Evolutionary conservation across 2,797 vertebrate species (phyloP).

Genomic region (Erethizon dorsatum): DNA sequence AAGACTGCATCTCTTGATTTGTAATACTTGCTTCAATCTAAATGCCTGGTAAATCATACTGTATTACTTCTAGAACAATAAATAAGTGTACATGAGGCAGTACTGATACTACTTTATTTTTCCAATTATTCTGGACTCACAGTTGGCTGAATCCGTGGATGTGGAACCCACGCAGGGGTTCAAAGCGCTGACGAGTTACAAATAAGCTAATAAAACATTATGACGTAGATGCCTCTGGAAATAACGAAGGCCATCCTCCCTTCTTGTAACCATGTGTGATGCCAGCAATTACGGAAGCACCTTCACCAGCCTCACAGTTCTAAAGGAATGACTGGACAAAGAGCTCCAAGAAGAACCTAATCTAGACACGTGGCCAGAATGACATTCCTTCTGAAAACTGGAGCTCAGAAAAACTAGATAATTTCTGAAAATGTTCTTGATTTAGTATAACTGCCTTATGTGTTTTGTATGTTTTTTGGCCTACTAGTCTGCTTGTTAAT

Average conservation of each 20-base stretch:
- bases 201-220: neutral
- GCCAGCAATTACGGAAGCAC: neutral
- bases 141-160: neutral
- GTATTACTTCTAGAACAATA: neutral
- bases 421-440: neutral
- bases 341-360: constrained; percentile 18
- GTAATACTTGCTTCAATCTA: neutral
- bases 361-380: neutral
- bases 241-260: neutral
- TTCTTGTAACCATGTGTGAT: neutral
- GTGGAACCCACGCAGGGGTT: neutral
- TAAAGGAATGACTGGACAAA: constrained; percentile 4
- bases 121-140: neutral
- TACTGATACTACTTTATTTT: neutral
- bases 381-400: constrained; percentile 14
- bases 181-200: neutral
- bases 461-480: neutral
- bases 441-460: neutral
- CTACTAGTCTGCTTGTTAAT: neutral
- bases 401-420: neutral
- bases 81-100: neutral
- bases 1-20: neutral
- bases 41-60: neutral
- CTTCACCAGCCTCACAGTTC: neutral
- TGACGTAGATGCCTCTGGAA: neutral